These are phyloP conservation scores for Gallinago undulata DNA, from an alignment of 2,113 vertebrate genomes.

Conservation along the genomic window DNA sequence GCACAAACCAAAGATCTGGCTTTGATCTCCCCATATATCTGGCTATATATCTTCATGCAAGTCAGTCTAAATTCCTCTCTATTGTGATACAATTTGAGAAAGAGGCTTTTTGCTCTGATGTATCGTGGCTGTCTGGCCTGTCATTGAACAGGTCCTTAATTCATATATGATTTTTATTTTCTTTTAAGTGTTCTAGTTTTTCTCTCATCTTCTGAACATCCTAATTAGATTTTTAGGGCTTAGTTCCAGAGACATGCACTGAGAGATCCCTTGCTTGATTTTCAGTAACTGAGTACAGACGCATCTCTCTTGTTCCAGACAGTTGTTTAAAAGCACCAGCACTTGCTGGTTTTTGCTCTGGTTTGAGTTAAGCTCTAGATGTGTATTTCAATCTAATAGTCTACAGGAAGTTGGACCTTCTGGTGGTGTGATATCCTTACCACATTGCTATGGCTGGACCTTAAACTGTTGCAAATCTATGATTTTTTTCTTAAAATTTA, in stretches of 20 bases:
- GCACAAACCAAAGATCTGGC: not conserved
- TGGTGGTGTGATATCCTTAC: conserved; percentile 3
- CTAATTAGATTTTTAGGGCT: not conserved
- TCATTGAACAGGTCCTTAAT: not conserved
- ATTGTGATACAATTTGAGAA: not conserved
- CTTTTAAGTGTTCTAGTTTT: not conserved
- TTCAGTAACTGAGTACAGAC: not conserved
- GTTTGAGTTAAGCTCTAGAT: conserved; percentile 8
- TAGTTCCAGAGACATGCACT: not conserved
- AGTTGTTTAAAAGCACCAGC: conserved; percentile 7
- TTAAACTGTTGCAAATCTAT: not conserved
- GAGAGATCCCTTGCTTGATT: not conserved
- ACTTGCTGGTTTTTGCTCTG: not conserved
- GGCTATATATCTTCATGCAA: not conserved
- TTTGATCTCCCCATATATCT: not conserved
- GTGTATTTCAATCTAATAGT: not conserved
- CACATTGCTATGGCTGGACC: not conserved
- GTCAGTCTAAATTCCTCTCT: not conserved
- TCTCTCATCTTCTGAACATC: not conserved
- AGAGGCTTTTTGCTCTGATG: not conserved
- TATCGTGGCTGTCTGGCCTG: not conserved
- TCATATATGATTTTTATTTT: not conserved
- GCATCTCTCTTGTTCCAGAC: not conserved
- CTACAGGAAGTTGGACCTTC: not conserved
- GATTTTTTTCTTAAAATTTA: not conserved